phyloP scores from a whole-genome alignment of 2,113 vertebrate genomes.

The Ondatra zibethicus region DNA sequence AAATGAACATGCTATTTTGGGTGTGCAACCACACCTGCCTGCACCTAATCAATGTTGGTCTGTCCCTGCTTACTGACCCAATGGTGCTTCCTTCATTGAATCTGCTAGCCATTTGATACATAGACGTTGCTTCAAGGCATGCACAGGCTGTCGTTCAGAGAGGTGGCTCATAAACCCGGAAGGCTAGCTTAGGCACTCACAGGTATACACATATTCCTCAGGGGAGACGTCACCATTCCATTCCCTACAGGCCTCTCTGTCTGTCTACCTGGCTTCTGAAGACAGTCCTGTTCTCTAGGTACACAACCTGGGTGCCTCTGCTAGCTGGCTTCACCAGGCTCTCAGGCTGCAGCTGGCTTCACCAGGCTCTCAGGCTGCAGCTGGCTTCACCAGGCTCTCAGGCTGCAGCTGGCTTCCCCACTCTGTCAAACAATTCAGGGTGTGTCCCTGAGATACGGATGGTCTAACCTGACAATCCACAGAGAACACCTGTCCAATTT shows the following conservation, averaged over 20 bases:
- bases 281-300: neutral
- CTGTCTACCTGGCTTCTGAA: neutral
- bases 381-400: neutral
- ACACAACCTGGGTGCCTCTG: neutral
- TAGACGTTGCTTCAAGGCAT: too few relatives aligned
- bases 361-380: neutral
- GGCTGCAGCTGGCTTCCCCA: neutral
- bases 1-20: neutral
- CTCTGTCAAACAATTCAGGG: too few relatives aligned
- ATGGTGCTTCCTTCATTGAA: neutral
- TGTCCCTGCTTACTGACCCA: neutral
- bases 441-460: neutral
- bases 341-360: neutral
- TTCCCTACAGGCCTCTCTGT: rapidly evolving
- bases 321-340: neutral
- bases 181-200: rapidly evolving
- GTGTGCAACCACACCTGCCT: neutral
- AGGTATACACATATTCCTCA: neutral
- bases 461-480: neutral
- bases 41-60: neutral
- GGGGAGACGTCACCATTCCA: neutral
- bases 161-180: neutral
- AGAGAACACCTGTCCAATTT: neutral
- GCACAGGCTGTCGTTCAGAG: neutral
- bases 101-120: rapidly evolving